phyloP scores from a whole-genome alignment of 2,797 vertebrate genomes.

The Iguana delicatissima region DNA sequence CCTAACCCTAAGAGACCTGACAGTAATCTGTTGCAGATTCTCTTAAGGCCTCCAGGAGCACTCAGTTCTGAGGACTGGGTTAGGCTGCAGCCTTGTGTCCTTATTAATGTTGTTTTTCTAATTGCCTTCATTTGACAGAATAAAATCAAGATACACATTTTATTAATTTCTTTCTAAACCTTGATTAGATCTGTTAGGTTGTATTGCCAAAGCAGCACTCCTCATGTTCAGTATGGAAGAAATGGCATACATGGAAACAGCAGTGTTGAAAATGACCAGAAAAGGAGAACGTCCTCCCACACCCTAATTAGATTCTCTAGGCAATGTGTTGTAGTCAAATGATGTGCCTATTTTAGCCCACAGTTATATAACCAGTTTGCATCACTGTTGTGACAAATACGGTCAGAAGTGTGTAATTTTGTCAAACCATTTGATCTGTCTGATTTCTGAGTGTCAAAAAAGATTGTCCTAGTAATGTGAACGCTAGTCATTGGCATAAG shows the following conservation, averaged over 20 bases:
- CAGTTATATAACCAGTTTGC: constrained; percentile 23
- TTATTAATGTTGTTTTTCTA: neutral
- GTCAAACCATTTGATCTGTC: constrained; percentile 9
- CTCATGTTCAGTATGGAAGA: constrained; percentile 1
- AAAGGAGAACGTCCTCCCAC: constrained; percentile 21
- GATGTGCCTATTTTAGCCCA: constrained; percentile 30
- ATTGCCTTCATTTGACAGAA: neutral
- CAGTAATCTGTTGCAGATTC: neutral
- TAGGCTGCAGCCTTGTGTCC: neutral
- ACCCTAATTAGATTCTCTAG: constrained; percentile 23
- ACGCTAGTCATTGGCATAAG: neutral
- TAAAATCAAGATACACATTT: neutral
- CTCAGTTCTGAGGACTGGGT: neutral
- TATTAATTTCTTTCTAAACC: neutral
- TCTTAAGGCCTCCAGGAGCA: neutral
- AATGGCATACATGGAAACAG: constrained; percentile 11
- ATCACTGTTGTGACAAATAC: constrained; percentile 13
- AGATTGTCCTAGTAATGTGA: neutral
- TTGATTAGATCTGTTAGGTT: neutral
- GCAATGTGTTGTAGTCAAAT: constrained; percentile 20
- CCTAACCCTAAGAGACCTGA: neutral
- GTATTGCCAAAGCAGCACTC: neutral
- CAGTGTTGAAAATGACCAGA: constrained; percentile 14
- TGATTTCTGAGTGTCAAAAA: constrained; percentile 4
- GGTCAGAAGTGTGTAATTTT: neutral